phyloP scores from a whole-genome alignment of 2,888 invertebrate species.

The Zootermopsis nevadensis region DNA sequence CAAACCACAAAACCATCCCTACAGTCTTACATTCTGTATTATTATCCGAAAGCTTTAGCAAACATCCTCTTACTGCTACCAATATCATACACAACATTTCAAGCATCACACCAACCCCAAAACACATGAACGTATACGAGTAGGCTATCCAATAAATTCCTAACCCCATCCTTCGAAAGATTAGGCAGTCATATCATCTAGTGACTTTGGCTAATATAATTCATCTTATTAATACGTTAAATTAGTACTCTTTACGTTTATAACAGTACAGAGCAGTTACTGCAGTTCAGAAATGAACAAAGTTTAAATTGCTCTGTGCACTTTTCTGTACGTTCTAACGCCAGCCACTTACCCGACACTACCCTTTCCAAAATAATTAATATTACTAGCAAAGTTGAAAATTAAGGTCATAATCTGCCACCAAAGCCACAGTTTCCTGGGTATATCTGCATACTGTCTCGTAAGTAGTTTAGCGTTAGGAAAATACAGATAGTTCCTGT shows the following conservation, averaged over 20 bases:
- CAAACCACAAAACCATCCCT: background rate
- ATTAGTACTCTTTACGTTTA: background rate
- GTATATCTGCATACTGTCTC: background rate
- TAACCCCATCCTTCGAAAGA: background rate
- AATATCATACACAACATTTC: background rate
- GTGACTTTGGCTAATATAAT: background rate
- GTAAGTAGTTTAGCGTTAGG: background rate
- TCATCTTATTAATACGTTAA: background rate
- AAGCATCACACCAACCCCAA: background rate
- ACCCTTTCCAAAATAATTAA: background rate
- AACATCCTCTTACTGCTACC: background rate
- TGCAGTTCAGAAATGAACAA: background rate
- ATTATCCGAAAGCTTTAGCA: background rate
- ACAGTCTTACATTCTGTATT: background rate
- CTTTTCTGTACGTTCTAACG: background rate
- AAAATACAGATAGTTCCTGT: background rate
- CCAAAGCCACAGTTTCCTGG: background rate
- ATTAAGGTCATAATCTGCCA: background rate
- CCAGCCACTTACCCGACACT: background rate
- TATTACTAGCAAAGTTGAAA: conserved; percentile 6
- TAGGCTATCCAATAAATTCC: background rate
- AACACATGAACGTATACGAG: background rate
- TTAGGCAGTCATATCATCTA: background rate
- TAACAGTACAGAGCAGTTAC: background rate
- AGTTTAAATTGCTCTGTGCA: background rate